Percentiles rank a stretch among this genome's conserved stretches.
Evolutionary conservation across 2,888 invertebrate species (phyloP).

Genomic region (Teleogryllus oceanicus): DNA sequence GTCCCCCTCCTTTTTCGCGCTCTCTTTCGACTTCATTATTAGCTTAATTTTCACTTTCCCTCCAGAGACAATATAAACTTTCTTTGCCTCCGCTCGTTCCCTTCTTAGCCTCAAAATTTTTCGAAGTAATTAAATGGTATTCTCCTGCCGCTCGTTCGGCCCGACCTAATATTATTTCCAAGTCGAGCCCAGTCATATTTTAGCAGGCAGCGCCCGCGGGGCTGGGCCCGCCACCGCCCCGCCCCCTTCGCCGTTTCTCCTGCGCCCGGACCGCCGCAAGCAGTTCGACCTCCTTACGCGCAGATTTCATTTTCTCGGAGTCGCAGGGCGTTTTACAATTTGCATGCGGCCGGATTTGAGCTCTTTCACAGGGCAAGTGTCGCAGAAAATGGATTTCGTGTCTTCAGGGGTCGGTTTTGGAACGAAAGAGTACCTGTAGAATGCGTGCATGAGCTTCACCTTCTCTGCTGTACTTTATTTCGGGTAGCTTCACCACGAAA

Average conservation of each 20-base stretch:
- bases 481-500: no score
- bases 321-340: background rate
- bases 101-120: conserved; percentile 9
- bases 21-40: conserved; percentile 10
- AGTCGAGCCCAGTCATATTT: conserved; percentile 18
- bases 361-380: no score
- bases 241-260: no score
- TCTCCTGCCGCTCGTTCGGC: background rate
- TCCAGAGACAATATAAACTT: conserved; percentile 1
- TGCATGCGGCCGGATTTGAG: background rate
- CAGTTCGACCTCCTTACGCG: no score
- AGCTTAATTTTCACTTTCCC: conserved; percentile 18
- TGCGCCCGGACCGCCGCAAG: no score
- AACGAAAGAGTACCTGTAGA: no score
- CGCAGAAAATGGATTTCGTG: no score
- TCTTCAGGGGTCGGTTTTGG: no score
- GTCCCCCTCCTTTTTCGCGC: background rate
- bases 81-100: background rate
- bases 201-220: background rate
- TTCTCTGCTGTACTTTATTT: no score
- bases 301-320: background rate
- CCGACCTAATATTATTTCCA: conserved; percentile 10
- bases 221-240: no score
- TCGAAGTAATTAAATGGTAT: conserved; percentile 18
- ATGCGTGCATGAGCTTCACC: no score